These are phyloP conservation scores for Drosophila limbata DNA, from an alignment of 2,888 invertebrate genomes.

Conservation along the genomic window DNA sequence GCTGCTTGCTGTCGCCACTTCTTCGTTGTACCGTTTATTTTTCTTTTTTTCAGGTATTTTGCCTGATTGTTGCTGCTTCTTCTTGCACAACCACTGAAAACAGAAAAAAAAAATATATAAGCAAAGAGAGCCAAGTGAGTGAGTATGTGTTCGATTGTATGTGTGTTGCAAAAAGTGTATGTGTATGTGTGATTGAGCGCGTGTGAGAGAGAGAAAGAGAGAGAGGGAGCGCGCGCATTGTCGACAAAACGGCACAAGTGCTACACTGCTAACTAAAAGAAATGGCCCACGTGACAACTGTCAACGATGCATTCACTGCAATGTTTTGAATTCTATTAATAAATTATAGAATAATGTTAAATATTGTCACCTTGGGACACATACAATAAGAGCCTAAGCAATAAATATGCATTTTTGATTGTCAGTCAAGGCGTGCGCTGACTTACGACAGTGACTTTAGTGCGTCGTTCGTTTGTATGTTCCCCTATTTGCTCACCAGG, in stretches of 20 bases:
- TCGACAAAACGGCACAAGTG: constrained; percentile 78
- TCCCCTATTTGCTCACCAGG: constrained; percentile 70
- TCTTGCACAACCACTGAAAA: constrained; percentile 83
- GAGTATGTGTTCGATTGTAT: constrained; percentile 48
- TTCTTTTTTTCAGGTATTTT: constrained; percentile 78
- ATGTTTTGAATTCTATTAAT: background rate
- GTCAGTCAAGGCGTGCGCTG: constrained; percentile 14
- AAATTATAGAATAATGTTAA: background rate
- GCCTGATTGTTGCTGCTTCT: constrained; percentile 82
- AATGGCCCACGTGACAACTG: constrained; percentile 40
- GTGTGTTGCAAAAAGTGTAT: constrained; percentile 52
- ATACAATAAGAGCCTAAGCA: background rate
- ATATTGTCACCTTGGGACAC: background rate
- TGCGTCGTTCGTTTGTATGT: constrained; percentile 60
- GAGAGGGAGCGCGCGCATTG: constrained; percentile 78
- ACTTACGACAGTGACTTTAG: constrained; percentile 60
- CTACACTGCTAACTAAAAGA: constrained; percentile 65
- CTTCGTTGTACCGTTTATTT: constrained; percentile 84
- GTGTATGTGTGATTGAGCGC: constrained; percentile 58
- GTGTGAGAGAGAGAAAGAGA: constrained; percentile 57
- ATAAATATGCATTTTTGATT: background rate
- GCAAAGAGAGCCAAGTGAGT: constrained; percentile 71
- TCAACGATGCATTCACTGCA: constrained; percentile 5
- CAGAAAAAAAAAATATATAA: constrained; percentile 76
- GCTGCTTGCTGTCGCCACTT: constrained; percentile 77